Percentiles rank a stretch among this genome's conserved stretches.
Conservation (phyloP, 2,113 vertebrate genomes). For the Cyprinodon variegatus region DNA sequence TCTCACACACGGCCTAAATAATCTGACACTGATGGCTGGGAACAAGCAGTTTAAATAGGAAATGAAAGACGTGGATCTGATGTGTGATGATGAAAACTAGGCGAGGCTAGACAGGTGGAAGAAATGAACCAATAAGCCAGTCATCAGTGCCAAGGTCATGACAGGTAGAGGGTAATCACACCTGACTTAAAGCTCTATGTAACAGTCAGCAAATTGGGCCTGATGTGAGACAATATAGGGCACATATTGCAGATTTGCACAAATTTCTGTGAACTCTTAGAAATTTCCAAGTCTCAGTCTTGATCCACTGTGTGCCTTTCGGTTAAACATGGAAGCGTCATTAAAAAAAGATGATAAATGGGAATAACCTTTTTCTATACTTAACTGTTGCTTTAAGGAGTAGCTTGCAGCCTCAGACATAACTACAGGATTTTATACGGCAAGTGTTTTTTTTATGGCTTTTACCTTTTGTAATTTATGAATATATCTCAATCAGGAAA, state of each 20-base stretch:
- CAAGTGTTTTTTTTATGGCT: conserved; percentile 34
- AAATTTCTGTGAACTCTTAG: too few species aligned
- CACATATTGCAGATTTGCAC: neutral
- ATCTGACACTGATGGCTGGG: too few species aligned
- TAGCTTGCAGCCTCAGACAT: conserved; percentile 69
- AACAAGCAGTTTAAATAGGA: too few species aligned
- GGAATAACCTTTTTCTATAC: conserved; percentile 25
- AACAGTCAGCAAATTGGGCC: too few species aligned
- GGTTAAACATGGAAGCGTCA: conserved; percentile 56
- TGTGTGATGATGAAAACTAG: too few species aligned
- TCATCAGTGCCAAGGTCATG: too few species aligned
- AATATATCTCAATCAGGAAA: neutral
- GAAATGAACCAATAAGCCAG: too few species aligned
- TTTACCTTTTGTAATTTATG: conserved; percentile 9
- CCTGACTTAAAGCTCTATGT: too few species aligned
- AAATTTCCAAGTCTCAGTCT: conserved; percentile 15
- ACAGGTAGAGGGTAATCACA: too few species aligned
- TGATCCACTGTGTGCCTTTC: conserved; percentile 34
- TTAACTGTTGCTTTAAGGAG: conserved; percentile 37
- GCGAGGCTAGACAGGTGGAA: too few species aligned
- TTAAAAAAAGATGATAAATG: conserved; percentile 60
- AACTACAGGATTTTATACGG: conserved; percentile 60
- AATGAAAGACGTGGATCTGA: too few species aligned
- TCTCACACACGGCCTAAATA: too few species aligned
- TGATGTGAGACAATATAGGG: neutral